These are phyloP conservation scores for Scaptomyza reducta DNA, from an alignment of 2,888 invertebrate genomes.

Conservation along the genomic window DNA sequence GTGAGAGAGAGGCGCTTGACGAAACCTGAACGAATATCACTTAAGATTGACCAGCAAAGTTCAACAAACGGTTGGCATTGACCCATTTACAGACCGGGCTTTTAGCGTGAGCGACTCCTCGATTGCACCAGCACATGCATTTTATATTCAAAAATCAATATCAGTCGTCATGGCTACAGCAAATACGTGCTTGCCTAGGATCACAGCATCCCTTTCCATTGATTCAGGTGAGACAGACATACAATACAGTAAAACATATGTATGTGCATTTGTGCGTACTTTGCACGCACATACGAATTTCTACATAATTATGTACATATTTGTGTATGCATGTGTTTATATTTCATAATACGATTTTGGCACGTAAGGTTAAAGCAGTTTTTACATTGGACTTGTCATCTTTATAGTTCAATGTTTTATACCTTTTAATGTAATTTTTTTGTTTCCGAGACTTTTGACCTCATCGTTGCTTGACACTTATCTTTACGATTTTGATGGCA, in stretches of 20 bases:
- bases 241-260: background rate
- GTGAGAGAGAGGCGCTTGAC: conserved; percentile 3
- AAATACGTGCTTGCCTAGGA: conserved; percentile 50
- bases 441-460: conserved; percentile 24
- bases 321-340: conserved; percentile 16
- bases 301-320: background rate
- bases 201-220: conserved; percentile 16
- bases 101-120: conserved; percentile 7
- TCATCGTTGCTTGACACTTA: conserved; percentile 16
- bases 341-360: conserved; percentile 45
- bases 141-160: conserved; percentile 26
- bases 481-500: conserved; percentile 8
- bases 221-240: conserved; percentile 47
- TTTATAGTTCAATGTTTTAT: conserved; percentile 9
- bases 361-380: conserved; percentile 71
- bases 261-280: background rate
- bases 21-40: conserved; percentile 3
- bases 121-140: conserved; percentile 27
- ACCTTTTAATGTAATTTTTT: conserved; percentile 5
- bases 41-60: conserved; percentile 25
- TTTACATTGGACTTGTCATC: conserved; percentile 52
- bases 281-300: background rate
- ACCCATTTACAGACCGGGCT: conserved; percentile 49
- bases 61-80: conserved; percentile 65
- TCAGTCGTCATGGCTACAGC: conserved; percentile 53